Percentiles rank a stretch among this genome's conserved stretches.
Evolutionary conservation across 2,113 vertebrate genomes (phyloP).

Genomic region (Rhagologus leucostigma): DNA sequence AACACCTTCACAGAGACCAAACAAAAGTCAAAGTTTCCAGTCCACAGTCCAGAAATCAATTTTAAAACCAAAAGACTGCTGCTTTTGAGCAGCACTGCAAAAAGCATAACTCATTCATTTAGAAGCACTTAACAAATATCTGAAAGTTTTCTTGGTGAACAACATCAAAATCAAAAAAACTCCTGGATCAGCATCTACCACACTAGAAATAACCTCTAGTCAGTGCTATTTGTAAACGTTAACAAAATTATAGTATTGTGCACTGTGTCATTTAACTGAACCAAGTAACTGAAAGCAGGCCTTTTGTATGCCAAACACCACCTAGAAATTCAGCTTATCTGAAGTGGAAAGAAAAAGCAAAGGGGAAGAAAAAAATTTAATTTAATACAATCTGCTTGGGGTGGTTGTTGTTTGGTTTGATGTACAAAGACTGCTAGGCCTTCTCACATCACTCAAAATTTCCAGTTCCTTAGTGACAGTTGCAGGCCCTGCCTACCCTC

Average conservation of each 20-base stretch:
- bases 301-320: neutral
- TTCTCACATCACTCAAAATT: neutral
- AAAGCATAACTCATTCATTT: accelerated
- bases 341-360: neutral
- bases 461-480: neutral
- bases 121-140: neutral
- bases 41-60: neutral
- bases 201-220: neutral
- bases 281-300: neutral
- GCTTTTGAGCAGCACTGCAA: neutral
- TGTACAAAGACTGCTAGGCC: neutral
- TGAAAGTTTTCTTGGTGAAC: neutral
- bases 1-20: neutral
- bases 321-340: neutral
- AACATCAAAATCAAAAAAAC: neutral
- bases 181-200: accelerated
- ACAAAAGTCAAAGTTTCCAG: neutral
- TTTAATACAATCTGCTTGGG: neutral
- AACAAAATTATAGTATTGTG: neutral
- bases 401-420: neutral
- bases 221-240: neutral
- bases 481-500: neutral
- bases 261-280: neutral
- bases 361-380: neutral
- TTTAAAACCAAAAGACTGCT: neutral